phyloP scores from a whole-genome alignment of 2,797 vertebrate genomes.

The Lutjanus campechanus region DNA sequence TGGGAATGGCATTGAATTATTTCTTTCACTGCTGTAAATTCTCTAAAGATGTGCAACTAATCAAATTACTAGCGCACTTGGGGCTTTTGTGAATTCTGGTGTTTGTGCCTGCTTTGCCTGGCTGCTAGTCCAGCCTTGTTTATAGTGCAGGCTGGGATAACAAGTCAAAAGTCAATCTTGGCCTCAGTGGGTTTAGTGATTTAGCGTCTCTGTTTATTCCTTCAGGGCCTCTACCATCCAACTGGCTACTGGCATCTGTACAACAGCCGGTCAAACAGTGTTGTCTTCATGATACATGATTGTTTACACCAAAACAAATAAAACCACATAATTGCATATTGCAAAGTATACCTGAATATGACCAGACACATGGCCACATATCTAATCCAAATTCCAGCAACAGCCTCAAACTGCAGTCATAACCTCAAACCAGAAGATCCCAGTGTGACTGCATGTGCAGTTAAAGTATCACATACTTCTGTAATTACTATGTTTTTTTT shows the following conservation, averaged over 20 bases:
- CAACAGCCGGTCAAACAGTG: slow-evolving; percentile 21
- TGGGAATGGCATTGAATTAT: background rate
- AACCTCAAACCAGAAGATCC: slow-evolving; percentile 65
- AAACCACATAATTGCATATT: slow-evolving; percentile 63
- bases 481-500: slow-evolving; percentile 73
- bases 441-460: slow-evolving; percentile 57
- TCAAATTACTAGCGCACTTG: background rate
- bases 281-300: slow-evolving; percentile 47
- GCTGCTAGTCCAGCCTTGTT: background rate
- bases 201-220: slow-evolving; percentile 20
- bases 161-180: slow-evolving; percentile 11
- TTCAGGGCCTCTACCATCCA: slow-evolving; percentile 33
- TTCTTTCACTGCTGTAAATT: background rate
- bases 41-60: background rate
- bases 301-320: slow-evolving; percentile 71
- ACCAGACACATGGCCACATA: slow-evolving; percentile 37
- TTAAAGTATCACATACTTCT: slow-evolving; percentile 71
- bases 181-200: slow-evolving; percentile 10
- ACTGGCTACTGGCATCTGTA: slow-evolving; percentile 30
- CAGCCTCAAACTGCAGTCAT: slow-evolving; percentile 54
- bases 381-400: slow-evolving; percentile 62
- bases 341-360: slow-evolving; percentile 66
- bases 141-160: background rate
- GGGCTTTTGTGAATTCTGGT: background rate
- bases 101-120: background rate